Evolutionary conservation across 2,797 vertebrate genomes (phyloP), one percentile per base, ranked within the genome.

Genomic region (Scomberomorus guttatus): DNA sequence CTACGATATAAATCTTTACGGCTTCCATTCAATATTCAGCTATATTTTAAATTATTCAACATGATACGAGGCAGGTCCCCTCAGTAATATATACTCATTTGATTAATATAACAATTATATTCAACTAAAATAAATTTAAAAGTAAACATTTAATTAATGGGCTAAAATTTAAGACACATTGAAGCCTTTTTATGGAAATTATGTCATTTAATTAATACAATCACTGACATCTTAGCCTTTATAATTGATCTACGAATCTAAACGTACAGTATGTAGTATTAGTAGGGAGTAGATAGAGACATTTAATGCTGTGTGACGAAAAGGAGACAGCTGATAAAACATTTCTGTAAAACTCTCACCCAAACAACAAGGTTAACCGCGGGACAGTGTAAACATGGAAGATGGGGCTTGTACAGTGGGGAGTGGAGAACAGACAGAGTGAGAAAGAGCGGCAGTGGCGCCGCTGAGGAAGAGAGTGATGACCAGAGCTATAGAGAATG

Each of bases 401-500:
- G 34, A 54, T 10, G 13, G 0, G 55, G 20, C 2, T 50, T 58
- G 56, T 17, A 22, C 37, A 24, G 39, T 22, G n/a, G 50, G 22
- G 63, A 39, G 27, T 4, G 27, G 54, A 60, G 48, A 24, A 34
- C 62, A 66, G 42, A 61, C 34, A 22, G n/a, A 37, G 32, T 69
- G 25, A 56, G 34, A 55, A 5, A 27, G 46, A 81, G 68, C 63
- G 44, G 75, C 42, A 79, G 75, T 72, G 75, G 51, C 5, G 22
- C 64, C 64, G 60, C 42, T 67, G 62, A 76, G 62, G 44, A 59
- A 51, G 51, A 75, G 64, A 69, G 55, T 71, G 73, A 79, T 77
- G 83, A 82, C 77, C 70, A 63, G 46, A 18, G 27, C 48, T 73
- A n/a, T n/a, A 13, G 54, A 65, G 65, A 72, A 82, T 72, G 56